Conservation (phyloP, 1,140 invertebrate genomes). For the Anoplophora glabripennis region DNA sequence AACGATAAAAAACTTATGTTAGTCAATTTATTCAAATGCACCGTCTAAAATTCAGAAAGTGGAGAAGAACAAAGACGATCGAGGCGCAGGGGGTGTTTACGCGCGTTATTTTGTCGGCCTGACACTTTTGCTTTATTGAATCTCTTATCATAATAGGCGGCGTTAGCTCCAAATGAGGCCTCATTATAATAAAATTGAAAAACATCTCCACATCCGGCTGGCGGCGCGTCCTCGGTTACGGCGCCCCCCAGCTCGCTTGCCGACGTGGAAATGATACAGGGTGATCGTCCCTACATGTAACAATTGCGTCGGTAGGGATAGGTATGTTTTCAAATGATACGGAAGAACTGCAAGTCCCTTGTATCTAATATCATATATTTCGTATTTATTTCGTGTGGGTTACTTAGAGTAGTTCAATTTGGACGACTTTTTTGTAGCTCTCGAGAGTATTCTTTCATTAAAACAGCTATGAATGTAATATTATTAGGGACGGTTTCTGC, state of each 20-base stretch:
- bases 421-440: no score
- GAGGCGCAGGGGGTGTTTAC: slow-evolving; percentile 22
- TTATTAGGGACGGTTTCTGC: no score
- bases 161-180: slow-evolving; percentile 36
- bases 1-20: slow-evolving; percentile 1
- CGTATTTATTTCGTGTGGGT: no score
- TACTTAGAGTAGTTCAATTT: no score
- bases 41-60: slow-evolving; percentile 16
- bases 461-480: no score
- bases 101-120: slow-evolving; percentile 31
- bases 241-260: neutral
- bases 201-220: slow-evolving; percentile 23
- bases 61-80: slow-evolving; percentile 26
- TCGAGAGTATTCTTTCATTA: no score
- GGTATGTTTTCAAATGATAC: no score
- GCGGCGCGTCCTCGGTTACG: neutral
- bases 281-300: no score
- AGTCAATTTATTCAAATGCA: slow-evolving; percentile 19
- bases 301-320: no score
- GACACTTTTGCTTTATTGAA: slow-evolving; percentile 35
- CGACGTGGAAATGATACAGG: no score
- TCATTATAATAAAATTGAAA: slow-evolving; percentile 38
- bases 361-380: no score
- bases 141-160: slow-evolving; percentile 35
- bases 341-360: no score